Evolutionary conservation across 2,797 vertebrate genomes (phyloP).

Genomic region (Gymnoscopelus braueri): DNA sequence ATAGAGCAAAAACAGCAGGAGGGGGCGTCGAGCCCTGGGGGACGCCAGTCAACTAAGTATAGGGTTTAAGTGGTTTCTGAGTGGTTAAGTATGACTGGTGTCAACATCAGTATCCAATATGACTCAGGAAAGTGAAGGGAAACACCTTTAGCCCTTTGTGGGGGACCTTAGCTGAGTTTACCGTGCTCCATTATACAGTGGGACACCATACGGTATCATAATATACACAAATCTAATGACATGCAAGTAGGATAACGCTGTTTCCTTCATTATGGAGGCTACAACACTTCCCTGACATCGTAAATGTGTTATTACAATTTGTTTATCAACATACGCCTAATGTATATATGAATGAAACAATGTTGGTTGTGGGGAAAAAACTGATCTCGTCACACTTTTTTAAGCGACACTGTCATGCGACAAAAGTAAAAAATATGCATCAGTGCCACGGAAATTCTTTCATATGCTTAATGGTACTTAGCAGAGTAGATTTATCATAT

Average conservation of each 20-base stretch:
- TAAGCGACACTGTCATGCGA: neutral
- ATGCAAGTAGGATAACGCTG: neutral
- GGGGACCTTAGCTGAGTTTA: neutral
- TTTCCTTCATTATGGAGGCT: neutral
- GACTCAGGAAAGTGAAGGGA: neutral
- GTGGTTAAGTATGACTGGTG: no score
- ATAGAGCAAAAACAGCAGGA: no score
- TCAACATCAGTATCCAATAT: conserved; percentile 5
- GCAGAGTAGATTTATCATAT: conserved; percentile 16
- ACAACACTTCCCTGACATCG: neutral
- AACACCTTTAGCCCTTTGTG: neutral
- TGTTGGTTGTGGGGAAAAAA: no score
- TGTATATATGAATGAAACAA: no score
- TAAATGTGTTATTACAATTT: neutral
- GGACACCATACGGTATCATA: neutral
- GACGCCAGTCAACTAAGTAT: no score
- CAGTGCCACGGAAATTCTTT: conserved; percentile 27
- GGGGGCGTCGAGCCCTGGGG: no score
- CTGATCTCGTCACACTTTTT: no score
- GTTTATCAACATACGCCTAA: no score
- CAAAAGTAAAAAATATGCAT: no score
- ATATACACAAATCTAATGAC: no score
- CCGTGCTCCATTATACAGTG: neutral
- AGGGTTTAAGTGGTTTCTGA: no score
- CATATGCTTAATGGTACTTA: neutral